Evolutionary conservation across 1,140 invertebrate species (phyloP), one percentile per base, ranked within the genome.

Genomic region (Zaprionus taronus): DNA sequence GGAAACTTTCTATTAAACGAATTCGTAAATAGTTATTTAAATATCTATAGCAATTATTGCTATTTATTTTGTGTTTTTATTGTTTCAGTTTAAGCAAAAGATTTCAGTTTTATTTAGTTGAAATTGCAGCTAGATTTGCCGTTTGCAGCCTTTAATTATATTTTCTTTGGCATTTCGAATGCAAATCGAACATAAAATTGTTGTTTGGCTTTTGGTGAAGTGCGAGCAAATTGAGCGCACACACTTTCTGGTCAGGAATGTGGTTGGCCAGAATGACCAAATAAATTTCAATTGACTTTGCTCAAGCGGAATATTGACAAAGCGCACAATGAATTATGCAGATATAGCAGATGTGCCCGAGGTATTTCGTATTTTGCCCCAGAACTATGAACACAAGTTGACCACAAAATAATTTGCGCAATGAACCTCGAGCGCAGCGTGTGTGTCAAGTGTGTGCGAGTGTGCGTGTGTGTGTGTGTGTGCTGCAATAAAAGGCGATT

Each of bases 351-450:
- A 49, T 49, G 6, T 41, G 38, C 17, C 36, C 57, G 38, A 64
- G 53, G 65, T 28, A 61, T 81, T 80, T 66, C 6, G n/a, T 17
- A 17, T 17, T 17, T 47, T 47, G n/a, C n/a, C 51, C 75, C 84
- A 89, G 72, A 90, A 85, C 56, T 81, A 85, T 90, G 85, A 85
- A 91, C 77, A 67, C 86, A 91, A 83, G 80, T 83, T 91, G 85
- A 91, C 90, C 90, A 74, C 90, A 79, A 83, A 90, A 91, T 86
- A 86, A 91, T 86, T 90, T 77, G 80, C 84, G 74, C 80, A 91
- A 91, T 91, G 89, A 91, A 91, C 81, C 89, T n/a, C n/a, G 41
- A n/a, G 38, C 6, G 15, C 38, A 47, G n/a, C 31, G 31, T 11
- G 28, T 44, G 41, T 44, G 38, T 47, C 78, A 62, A 60, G 65